Evolutionary conservation across 2,888 invertebrate species (phyloP), one percentile per base, ranked within the genome.

Genomic region (Eugnorisma glareosa): DNA sequence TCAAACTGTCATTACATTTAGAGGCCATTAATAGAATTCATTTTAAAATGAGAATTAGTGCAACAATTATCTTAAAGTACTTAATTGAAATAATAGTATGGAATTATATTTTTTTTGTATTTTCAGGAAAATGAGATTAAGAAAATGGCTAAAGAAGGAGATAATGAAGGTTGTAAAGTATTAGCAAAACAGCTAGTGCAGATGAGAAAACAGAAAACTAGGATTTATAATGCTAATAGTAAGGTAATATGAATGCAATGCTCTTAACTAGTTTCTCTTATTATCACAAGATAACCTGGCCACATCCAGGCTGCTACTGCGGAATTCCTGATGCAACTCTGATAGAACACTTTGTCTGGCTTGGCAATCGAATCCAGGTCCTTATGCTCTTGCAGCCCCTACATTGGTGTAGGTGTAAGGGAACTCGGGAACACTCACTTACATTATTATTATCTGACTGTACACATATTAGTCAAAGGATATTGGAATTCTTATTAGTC

Each of bases 111-210:
- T 61, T 15, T 15, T 57, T 66, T 67, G 11, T 61, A 37, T 71
- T 67, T 96, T 37, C 91, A 98, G 98, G 98, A 99, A 96, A 95
- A 97, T 93, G 99, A 99, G 93, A 99, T 99, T 70, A 99, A 98
- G 92, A 98, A 98, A 90, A 97, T 98, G 94, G 99, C 99, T 0
- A 98, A 98, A 90, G 97, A 98, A 91, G 99, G 99, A 15, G 98
- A 99, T 91, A 98, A 98, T 90, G 98, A 99, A 91, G 98, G 98
- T 18, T 98, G 98, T 89, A 97, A 97, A 89, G 97, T 99, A 84
- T 95, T 99, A 86, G 99, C 99, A 1, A 99, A 99, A 93, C 99
- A 99, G 94, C 94, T 99, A 72, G 97, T 99, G 0, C 98, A 98
- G 90, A 93, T 99, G 80, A 97, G 99, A 71, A 99, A 99, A 93